Conservation (phyloP, 2,113 vertebrate genomes). For the Toxostoma redivivum region DNA sequence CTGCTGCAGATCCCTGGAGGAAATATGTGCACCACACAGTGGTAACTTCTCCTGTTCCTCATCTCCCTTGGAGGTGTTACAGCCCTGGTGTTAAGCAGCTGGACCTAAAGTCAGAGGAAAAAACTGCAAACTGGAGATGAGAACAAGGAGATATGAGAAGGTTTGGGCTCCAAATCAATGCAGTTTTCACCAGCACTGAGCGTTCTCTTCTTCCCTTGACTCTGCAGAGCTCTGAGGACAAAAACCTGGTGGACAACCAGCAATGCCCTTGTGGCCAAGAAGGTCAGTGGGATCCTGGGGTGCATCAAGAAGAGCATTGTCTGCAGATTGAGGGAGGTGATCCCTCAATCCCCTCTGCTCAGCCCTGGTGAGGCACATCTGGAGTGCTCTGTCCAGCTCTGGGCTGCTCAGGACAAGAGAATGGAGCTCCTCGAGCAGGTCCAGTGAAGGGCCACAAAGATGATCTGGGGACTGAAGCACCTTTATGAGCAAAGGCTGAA, state of each 20-base stretch:
- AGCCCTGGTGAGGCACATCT: neutral
- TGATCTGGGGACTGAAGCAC: neutral
- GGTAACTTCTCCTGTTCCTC: neutral
- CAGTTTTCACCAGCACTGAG: neutral
- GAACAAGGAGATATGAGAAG: neutral
- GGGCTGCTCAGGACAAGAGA: neutral
- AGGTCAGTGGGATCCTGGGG: neutral
- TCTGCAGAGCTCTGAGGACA: neutral
- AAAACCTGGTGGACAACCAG: neutral
- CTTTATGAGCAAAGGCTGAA: neutral
- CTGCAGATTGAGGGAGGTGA: neutral
- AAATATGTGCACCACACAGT: accelerated
- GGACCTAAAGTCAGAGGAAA: neutral
- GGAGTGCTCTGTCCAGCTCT: neutral
- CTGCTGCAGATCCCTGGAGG: neutral
- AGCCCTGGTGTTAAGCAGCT: neutral
- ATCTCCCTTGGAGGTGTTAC: neutral
- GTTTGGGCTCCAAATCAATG: neutral
- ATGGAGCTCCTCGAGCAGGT: neutral
- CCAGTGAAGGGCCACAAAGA: neutral
- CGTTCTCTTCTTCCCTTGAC: neutral
- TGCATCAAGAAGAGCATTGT: accelerated
- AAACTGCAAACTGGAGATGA: neutral
- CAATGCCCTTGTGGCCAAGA: neutral
- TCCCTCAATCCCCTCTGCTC: neutral